Percentiles rank a stretch among this genome's conserved stretches.
Conservation (phyloP, 2,888 invertebrate species). For the Auanema freiburgensis region DNA sequence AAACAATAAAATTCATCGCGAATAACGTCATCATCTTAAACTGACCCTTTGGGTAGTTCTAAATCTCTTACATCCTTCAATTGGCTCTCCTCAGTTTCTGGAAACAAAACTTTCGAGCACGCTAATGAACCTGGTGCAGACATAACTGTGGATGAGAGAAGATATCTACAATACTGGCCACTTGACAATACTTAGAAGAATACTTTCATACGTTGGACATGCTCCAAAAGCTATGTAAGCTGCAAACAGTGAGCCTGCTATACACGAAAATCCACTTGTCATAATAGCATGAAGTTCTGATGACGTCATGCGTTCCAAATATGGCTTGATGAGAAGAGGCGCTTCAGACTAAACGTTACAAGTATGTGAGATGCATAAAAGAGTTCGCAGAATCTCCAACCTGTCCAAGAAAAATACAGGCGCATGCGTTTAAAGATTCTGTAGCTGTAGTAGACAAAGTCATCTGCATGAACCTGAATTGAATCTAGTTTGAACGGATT, state of each 20-base stretch:
- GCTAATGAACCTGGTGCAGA: constrained; percentile 91
- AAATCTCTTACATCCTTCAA: constrained; percentile 78
- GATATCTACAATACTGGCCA: constrained; percentile 16
- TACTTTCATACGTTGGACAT: constrained; percentile 29
- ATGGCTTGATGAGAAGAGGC: constrained; percentile 84
- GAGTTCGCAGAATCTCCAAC: constrained; percentile 12
- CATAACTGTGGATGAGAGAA: constrained; percentile 92
- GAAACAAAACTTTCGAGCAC: constrained; percentile 85
- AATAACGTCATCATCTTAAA: constrained; percentile 1
- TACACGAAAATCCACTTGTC: constrained; percentile 91
- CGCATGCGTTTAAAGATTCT: constrained; percentile 88
- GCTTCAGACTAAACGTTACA: constrained; percentile 73
- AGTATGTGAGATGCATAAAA: constrained; percentile 2
- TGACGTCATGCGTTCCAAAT: constrained; percentile 79
- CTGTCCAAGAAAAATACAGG: constrained; percentile 85
- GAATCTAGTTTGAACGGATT: not conserved
- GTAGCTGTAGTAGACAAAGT: constrained; percentile 83
- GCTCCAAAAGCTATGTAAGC: constrained; percentile 76
- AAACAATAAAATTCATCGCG: not conserved
- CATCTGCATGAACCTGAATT: constrained; percentile 22
- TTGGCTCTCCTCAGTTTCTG: constrained; percentile 82
- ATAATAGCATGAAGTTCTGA: constrained; percentile 91
- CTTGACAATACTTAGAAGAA: not conserved
- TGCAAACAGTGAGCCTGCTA: constrained; percentile 86
- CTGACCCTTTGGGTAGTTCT: constrained; percentile 49